Base-by-base conservation (phyloP, 2,113 vertebrate species). In the Spermophilus dauricus region DNA sequence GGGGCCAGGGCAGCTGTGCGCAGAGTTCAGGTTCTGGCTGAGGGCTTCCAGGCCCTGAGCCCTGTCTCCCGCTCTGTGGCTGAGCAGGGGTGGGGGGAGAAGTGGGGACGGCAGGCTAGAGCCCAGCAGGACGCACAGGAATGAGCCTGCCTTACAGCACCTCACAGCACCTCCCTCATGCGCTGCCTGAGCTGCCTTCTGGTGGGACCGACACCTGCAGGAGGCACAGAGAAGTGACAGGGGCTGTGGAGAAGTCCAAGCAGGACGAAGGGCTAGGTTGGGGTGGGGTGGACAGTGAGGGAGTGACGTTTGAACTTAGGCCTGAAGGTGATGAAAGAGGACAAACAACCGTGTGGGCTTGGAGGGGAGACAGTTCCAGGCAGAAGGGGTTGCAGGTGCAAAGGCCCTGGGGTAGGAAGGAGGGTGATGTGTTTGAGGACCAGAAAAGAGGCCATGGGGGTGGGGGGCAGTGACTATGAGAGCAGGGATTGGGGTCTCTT, bases 31-130 rank as follows among this genome's bases (percentile, higher is more conserved):
- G n/a, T 56, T 56, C 90, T 34, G 53, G 7, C n/a, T 34, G 24
- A 34, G 42, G 10, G 16, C 18, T 9, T 39, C 63, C 1, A 1
- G 8, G 12, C 39, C 39, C 2, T 4, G 45, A 26, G 63, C 9
- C n/a, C 86, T 0, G 1, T 0, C 0, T 0, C 2, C 13, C 14
- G 18, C 26, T 20, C 26, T 5, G n/a, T 0, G 0, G 45, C 6
- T 18, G 56, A 56, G 14, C 42, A 32, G 58, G 1, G 53, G 63
- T 2, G 76, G 45, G 39, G 61, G 61, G 51, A 4, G 42, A 30
- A 8, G 26, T 0, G 30, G 30, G 65, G 12, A 12, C 32, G 12
- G 28, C 65, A 14, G 3, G 20, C 58, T 20, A 26, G 61, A 10
- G 24, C 24, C 24, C 56, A 58, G 61, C 8, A 26, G 24, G 24